Conservation (phyloP, 2,888 invertebrate species). For the Mythimna pallens region DNA sequence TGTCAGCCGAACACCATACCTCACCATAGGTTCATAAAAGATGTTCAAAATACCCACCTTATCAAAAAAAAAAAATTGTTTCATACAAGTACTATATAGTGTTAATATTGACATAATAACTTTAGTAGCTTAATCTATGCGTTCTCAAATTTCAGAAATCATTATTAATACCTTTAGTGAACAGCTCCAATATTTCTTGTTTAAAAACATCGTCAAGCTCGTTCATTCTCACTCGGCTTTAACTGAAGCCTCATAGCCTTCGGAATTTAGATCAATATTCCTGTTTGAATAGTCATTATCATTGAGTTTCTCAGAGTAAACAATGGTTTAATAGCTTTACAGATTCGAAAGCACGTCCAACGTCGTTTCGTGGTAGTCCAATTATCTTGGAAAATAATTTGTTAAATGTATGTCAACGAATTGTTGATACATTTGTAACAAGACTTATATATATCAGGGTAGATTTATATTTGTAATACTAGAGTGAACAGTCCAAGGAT, state of each 20-base stretch:
- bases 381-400: conserved; percentile 28
- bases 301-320: conserved; percentile 51
- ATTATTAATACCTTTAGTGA: conserved; percentile 5
- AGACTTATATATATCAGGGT: too few species aligned
- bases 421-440: conserved; percentile 1
- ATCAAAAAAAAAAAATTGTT: too few species aligned
- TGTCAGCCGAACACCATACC: too few species aligned
- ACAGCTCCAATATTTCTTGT: conserved; percentile 10
- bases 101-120: neutral
- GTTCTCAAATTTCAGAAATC: conserved; percentile 14
- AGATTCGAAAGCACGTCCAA: conserved; percentile 44
- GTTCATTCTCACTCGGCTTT: conserved; percentile 42
- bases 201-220: conserved; percentile 15
- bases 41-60: too few species aligned
- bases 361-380: conserved; percentile 14
- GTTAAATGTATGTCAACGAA: conserved; percentile 24
- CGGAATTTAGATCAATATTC: conserved; percentile 42
- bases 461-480: too few species aligned
- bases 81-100: neutral
- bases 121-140: neutral
- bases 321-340: conserved; percentile 50
- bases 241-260: conserved; percentile 20
- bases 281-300: conserved; percentile 61
- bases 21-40: too few species aligned
- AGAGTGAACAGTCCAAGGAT: too few species aligned